Evolutionary conservation across 2,113 vertebrate species (phyloP), one percentile per base, ranked within the genome.

Genomic region (Australoheros scitulus): DNA sequence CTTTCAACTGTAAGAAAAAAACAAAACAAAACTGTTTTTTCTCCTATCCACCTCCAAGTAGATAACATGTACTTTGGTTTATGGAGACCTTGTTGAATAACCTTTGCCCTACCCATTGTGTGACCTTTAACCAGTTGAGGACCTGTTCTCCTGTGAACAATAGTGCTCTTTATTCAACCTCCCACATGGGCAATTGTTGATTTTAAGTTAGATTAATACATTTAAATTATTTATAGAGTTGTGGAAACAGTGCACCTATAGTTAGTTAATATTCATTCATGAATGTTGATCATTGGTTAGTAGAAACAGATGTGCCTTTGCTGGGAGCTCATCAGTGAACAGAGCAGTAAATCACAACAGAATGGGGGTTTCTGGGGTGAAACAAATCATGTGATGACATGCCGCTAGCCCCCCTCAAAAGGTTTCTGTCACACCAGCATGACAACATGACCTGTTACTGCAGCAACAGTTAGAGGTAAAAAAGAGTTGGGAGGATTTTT

Each of bases 51-150:
- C 36, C 59, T 63, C 50, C 59, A 18, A 15, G 29, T 26, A 59
- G 59, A 41, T 58, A 77, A 0, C 3, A 10, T 95, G 96, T 83
- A 95, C 96, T 97, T 96, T 97, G 95, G 95, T 97, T 97, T 97
- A 97, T 95, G 89, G 91, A 90, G 59, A 20, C 87, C 84, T 94
- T 85, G 93, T 94, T 95, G 93, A 84, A 91, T 86, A 92, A 95
- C 95, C 96, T 96, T 97, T 96, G 95, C 17, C 75, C 88, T 76
- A 76, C 74, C 80, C 77, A 63, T 88, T 89, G 52, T 75, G 75
- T 89, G 88, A 87, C 83, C 89, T 89, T 93, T 85, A 81, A n/a
- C 82, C 83, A 29, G 76, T 41, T 63, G 43, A 87, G 77, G 55
- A 88, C n/a, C n/a, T 32, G 78, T 78, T 81, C 36, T 26, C 32